Conservation (phyloP, 2,113 vertebrate genomes). For the Petrocephalus microphthalmus region DNA sequence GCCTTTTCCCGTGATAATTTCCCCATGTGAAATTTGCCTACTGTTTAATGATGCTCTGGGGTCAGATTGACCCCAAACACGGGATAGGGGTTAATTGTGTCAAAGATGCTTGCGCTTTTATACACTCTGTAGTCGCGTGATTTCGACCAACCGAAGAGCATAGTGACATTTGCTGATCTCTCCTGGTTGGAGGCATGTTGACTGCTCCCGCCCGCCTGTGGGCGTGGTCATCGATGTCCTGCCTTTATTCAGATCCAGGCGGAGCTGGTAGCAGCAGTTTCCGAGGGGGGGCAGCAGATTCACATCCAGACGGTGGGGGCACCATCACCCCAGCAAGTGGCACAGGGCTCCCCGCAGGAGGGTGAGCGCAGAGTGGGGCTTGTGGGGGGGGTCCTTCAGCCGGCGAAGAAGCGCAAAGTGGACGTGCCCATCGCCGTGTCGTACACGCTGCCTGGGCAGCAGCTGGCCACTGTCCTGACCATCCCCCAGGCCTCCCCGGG, state of each 20-base stretch:
- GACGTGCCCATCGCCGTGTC: slow-evolving; percentile 93
- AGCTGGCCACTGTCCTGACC: slow-evolving; percentile 88
- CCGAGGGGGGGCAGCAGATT: slow-evolving; percentile 80
- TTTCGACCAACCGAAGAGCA: background rate
- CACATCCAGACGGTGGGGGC: slow-evolving; percentile 92
- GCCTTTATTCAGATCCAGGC: slow-evolving; percentile 73
- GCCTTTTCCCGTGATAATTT: too few relatives aligned
- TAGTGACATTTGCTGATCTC: background rate
- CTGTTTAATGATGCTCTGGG: too few relatives aligned
- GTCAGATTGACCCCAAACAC: too few relatives aligned
- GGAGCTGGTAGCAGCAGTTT: slow-evolving; percentile 80
- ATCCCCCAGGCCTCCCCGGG: slow-evolving; percentile 75
- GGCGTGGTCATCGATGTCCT: background rate
- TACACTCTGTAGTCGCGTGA: background rate
- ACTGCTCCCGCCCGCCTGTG: background rate
- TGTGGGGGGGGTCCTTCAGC: slow-evolving; percentile 83
- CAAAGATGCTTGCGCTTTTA: background rate
- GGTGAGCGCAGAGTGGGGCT: slow-evolving; percentile 70
- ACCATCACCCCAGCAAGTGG: slow-evolving; percentile 56
- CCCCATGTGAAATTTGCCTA: too few relatives aligned
- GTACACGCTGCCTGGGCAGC: slow-evolving; percentile 89
- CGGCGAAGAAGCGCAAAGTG: slow-evolving; percentile 96
- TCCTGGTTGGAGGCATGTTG: background rate
- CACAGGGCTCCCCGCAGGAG: slow-evolving; percentile 80
- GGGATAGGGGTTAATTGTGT: too few relatives aligned